phyloP scores from a whole-genome alignment of 2,888 invertebrate species.

The Agonopterix arenella region DNA sequence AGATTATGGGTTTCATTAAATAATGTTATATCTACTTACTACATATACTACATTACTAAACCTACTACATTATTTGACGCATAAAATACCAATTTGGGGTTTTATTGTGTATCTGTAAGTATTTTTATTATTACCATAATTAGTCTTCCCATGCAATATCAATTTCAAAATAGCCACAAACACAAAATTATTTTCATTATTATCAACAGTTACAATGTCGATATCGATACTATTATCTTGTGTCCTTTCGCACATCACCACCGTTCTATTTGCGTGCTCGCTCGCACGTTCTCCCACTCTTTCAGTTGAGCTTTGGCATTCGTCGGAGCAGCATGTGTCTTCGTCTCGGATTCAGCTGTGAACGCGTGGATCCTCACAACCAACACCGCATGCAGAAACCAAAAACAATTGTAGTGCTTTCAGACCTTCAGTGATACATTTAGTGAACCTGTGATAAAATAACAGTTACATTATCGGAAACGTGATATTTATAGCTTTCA shows the following conservation, averaged over 20 bases:
- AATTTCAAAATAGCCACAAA: no score
- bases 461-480: conserved; percentile 1
- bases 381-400: conserved; percentile 25
- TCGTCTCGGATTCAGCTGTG: conserved; percentile 17
- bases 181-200: no score
- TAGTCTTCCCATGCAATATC: no score
- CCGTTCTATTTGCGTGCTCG: conserved; percentile 7
- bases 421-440: not conserved
- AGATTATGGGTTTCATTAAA: no score
- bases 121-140: no score
- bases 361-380: conserved; percentile 44
- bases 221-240: conserved; percentile 3
- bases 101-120: no score
- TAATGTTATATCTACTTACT: no score
- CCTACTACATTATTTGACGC: no score
- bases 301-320: conserved; percentile 41
- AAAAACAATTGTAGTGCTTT: conserved; percentile 16
- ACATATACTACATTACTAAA: no score
- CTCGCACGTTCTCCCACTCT: conserved; percentile 24
- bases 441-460: conserved; percentile 1
- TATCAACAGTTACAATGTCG: not conserved
- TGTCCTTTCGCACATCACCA: not conserved
- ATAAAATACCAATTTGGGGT: no score
- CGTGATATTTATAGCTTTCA: conserved; percentile 18
- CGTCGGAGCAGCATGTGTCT: conserved; percentile 14